Conservation (phyloP, 1,140 invertebrate genomes). For the Drosophila varians region DNA sequence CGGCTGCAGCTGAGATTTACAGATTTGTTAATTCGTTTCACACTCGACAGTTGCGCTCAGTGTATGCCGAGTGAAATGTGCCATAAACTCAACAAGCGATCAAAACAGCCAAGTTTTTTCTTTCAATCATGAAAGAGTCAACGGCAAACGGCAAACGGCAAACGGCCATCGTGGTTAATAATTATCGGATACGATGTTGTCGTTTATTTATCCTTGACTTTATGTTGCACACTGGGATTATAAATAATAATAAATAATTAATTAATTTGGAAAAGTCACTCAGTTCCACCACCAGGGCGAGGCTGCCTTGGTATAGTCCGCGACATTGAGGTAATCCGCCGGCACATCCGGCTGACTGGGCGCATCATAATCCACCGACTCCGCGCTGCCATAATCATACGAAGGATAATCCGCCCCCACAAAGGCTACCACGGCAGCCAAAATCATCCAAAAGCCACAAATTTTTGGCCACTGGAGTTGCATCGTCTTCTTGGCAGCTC, state of each 20-base stretch:
- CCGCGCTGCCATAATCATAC: neutral
- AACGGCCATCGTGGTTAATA: neutral
- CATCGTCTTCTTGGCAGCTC: conserved; percentile 7
- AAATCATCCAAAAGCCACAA: conserved; percentile 17
- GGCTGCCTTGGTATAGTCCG: conserved; percentile 7
- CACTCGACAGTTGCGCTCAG: neutral
- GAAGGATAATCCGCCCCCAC: neutral
- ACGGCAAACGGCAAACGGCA: too few relatives aligned
- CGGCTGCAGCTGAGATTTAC: neutral
- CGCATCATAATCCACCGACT: neutral
- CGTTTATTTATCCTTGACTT: neutral
- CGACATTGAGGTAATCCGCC: conserved; percentile 36
- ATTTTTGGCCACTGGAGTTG: conserved; percentile 5
- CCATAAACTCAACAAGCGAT: neutral
- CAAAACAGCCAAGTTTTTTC: neutral
- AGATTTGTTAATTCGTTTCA: neutral
- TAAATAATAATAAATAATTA: too few relatives aligned
- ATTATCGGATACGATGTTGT: neutral
- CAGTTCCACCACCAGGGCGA: conserved; percentile 39
- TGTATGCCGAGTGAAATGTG: neutral
- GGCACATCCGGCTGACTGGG: neutral
- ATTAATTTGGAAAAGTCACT: too few relatives aligned
- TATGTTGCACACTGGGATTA: too few relatives aligned
- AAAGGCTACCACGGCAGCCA: neutral
- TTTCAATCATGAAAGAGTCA: neutral